Evolutionary conservation across 2,113 vertebrate genomes (phyloP), one percentile per base, ranked within the genome.

Genomic region (Spea multiplicata): DNA sequence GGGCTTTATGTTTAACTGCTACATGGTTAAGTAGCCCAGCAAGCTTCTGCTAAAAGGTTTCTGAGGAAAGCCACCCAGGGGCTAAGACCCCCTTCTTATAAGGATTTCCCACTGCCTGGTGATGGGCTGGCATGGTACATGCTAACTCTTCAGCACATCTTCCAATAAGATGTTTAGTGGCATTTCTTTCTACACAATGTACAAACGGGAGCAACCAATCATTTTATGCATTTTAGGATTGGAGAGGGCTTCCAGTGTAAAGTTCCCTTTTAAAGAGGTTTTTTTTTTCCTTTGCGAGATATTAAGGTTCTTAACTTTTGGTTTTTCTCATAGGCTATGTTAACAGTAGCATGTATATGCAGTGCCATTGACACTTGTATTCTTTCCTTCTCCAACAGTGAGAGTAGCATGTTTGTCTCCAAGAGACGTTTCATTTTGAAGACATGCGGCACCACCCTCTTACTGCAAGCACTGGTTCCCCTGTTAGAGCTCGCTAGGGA

Each of bases 371-470:
- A 59, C 8, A 4, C 65, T 30, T 30, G 30, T 30, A 30, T 49
- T 67, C 4, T 67, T 75, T 75, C 7, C 86, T 76, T 83, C 5
- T 12, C 16, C 9, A 52, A 12, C 84, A 99, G 97, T 97, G 97
- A 99, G 97, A 99, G 97, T 98, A 98, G 97, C 96, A 98, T 99
- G 97, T 99, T 99, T 98, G 97, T 99, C 97, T 99, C 97, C 96
- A 99, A 97, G 96, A 98, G 97, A 98, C 97, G 96, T 97, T 98
- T 99, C 97, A 99, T 99, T 99, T 98, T 99, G 96, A 99, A 99
- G 94, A 99, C 97, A 91, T 99, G 96, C 91, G 97, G 97, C 95
- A 97, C 96, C 94, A 99, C 97, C 96, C 97, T 99, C 96, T 98
- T 99, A 94, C 95, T 98, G 94, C 96, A 98, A 96, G 97, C 97